phyloP scores from a whole-genome alignment of 2,888 invertebrate species.

The Thyatira batis region DNA sequence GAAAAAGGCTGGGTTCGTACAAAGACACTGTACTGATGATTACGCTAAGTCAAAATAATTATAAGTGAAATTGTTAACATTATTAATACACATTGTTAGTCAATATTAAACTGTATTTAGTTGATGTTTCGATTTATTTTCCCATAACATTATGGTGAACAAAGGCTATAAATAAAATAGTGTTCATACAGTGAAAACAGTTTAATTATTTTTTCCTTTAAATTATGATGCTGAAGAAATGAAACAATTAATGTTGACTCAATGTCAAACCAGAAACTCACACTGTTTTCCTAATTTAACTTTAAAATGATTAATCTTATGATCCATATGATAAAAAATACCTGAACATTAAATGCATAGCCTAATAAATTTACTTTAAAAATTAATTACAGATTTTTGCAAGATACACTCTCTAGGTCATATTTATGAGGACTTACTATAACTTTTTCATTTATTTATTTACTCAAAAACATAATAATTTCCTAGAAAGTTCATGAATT shows the following conservation, averaged over 20 bases:
- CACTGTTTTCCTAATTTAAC: no score
- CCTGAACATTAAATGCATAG: no score
- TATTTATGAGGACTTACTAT: no score
- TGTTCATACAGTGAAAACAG: constrained; percentile 29
- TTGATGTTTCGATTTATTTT: constrained; percentile 18
- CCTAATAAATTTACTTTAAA: no score
- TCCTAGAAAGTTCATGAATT: no score
- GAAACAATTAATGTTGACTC: constrained; percentile 5
- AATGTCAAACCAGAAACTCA: no score
- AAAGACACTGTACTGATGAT: constrained; percentile 28
- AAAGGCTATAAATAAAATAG: constrained; percentile 38
- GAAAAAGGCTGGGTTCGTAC: constrained; percentile 34
- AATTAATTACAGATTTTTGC: no score
- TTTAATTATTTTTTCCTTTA: constrained; percentile 37
- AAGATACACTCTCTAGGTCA: no score
- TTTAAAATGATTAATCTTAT: no score
- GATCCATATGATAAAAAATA: no score
- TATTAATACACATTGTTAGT: constrained; percentile 37
- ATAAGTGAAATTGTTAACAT: constrained; percentile 27
- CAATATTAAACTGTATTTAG: constrained; percentile 34
- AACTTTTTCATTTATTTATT: no score
- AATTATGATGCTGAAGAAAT: constrained; percentile 3
- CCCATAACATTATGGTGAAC: constrained; percentile 43
- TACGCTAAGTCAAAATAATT: not conserved
- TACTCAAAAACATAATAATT: no score